These are phyloP conservation scores for Aldrovandia affinis DNA, from an alignment of 2,797 vertebrate genomes.

Conservation along the genomic window DNA sequence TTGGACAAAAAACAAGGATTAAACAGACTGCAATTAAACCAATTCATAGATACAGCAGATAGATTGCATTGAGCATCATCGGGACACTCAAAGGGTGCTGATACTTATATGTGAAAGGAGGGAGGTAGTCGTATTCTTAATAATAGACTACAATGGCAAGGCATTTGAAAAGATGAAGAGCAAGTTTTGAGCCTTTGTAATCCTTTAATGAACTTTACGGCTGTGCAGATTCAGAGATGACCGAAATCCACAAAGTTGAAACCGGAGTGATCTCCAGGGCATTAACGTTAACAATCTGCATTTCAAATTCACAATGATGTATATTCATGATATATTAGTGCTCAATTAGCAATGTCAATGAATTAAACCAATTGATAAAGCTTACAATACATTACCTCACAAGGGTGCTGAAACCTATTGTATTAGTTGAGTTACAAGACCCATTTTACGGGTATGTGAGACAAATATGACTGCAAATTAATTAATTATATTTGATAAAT, in stretches of 20 bases:
- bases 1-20: conserved; percentile 14
- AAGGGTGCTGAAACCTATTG: background rate
- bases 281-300: background rate
- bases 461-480: background rate
- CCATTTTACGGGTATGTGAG: background rate
- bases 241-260: background rate
- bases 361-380: background rate
- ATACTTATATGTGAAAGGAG: background rate
- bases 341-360: background rate
- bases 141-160: background rate
- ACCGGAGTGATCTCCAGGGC: background rate
- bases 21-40: conserved; percentile 7
- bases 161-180: background rate
- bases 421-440: background rate
- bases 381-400: background rate
- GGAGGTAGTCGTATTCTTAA: background rate
- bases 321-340: background rate
- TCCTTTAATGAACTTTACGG: conserved; percentile 18
- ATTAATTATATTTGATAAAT: background rate
- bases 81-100: background rate
- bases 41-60: background rate
- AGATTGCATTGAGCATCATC: background rate
- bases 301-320: background rate
- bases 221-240: conserved; percentile 1
- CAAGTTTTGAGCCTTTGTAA: conserved; percentile 10